Base-by-base conservation (phyloP, 2,113 vertebrate genomes). In the Bathybates hornii region DNA sequence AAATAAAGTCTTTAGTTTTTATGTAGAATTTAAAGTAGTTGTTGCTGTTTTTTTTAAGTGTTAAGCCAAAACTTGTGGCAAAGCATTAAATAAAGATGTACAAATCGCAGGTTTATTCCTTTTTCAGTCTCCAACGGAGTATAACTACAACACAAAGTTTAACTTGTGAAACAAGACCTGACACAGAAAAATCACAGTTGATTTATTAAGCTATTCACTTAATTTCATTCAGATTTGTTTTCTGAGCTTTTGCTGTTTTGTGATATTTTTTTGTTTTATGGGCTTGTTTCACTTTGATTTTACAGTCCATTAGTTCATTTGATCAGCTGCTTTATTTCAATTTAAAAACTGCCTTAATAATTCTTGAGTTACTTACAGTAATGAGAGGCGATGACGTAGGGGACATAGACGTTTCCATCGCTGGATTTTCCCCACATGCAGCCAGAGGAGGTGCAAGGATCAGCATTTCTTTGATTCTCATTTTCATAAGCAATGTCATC, bases 391-490 rank as follows among this genome's bases (percentile, higher is more conserved):
- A 96, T 94, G 68, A 81, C 19, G 7, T 94, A 95, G 2, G 95
- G 94, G 27, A 96, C 92, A 9, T 95, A 94, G 66, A 96, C 87
- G 1, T 45, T 90, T 3, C 95, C 94, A 11, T 95, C 90, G 1
- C 9, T 6, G 4, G 93, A 94, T 36, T 91, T 94, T 17, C 24
- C 12, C 95, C 95, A 96, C 93, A 94, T 89, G 91, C 95, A 96
- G 54, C 87, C 85, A 0, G 21, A 1, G n/a, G 92, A 92, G 1
- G 94, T 96, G 92, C 95, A 96, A n/a, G 86, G 93, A 57, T 96
- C 95, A 17, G 95, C 94, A 38, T 96, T 96, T 19, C 91, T 94
- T 82, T 94, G 84, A 3, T 48, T 80, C 14, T 92, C 90, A 8
- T 29, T 80, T 48, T 83, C 87, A 13, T 93, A 92, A 6, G 95